Conservation (phyloP, 2,888 invertebrate genomes). For the Anoplius nigerrimus region DNA sequence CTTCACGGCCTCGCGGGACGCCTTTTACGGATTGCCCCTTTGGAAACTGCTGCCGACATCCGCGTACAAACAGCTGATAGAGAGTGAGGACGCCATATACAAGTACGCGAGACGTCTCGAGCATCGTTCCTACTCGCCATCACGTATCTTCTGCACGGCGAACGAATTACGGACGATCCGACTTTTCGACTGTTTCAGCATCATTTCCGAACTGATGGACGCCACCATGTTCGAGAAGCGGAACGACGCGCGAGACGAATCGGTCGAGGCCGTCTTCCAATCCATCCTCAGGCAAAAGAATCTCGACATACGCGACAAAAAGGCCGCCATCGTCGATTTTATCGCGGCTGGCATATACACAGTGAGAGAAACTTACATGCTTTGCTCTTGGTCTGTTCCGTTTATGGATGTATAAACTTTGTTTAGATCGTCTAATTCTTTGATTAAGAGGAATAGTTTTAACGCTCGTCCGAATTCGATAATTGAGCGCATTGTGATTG, state of each 20-base stretch:
- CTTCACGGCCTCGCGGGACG: slow-evolving; percentile 87
- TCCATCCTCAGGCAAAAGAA: slow-evolving; percentile 84
- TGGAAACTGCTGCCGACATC: slow-evolving; percentile 88
- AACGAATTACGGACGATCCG: too few relatives aligned
- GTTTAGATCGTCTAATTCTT: too few relatives aligned
- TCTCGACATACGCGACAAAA: slow-evolving; percentile 87
- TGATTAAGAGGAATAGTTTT: neutral
- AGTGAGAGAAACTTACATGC: slow-evolving; percentile 74
- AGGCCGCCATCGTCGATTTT: slow-evolving; percentile 90
- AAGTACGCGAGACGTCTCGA: slow-evolving; percentile 77
- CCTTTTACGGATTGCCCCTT: slow-evolving; percentile 87
- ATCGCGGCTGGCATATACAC: slow-evolving; percentile 92
- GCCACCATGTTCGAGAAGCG: slow-evolving; percentile 79
- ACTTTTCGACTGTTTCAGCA: slow-evolving; percentile 74
- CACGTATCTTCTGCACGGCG: too few relatives aligned
- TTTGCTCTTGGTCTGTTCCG: slow-evolving; percentile 1
- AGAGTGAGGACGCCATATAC: slow-evolving; percentile 88
- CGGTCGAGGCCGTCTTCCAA: slow-evolving; percentile 84
- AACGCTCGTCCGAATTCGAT: too few relatives aligned
- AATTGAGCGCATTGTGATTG: too few relatives aligned
- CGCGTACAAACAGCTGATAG: slow-evolving; percentile 82
- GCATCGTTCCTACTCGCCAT: too few relatives aligned
- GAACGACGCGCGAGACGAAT: slow-evolving; percentile 78
- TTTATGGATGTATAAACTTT: neutral
- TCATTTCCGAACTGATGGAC: slow-evolving; percentile 87